Evolutionary conservation across 2,113 vertebrate species (phyloP).

Genomic region (Archocentrus centrarchus): DNA sequence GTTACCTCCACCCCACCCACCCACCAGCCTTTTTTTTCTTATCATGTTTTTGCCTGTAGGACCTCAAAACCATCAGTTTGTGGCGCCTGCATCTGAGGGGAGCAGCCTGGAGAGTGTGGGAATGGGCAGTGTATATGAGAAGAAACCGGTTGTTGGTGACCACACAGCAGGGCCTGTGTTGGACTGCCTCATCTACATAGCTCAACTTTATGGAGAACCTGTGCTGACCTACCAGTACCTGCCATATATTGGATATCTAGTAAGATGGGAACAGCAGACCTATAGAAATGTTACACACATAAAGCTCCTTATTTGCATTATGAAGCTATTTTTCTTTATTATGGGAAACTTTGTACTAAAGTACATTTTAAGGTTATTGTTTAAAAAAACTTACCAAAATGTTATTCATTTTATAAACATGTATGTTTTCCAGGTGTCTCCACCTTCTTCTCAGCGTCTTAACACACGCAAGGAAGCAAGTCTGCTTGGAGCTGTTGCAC

Average conservation of each 20-base stretch:
- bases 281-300: not conserved
- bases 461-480: constrained; percentile 98
- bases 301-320: not conserved
- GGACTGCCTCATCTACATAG: constrained; percentile 92
- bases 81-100: constrained; percentile 77
- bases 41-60: constrained; percentile 76
- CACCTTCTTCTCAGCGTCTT: constrained; percentile 85
- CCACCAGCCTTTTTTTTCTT: too few species aligned
- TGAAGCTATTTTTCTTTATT: not conserved
- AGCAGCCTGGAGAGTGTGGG: constrained; percentile 80
- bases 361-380: not conserved
- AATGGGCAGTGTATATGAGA: constrained; percentile 91
- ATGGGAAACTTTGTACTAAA: not conserved
- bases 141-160: constrained; percentile 90
- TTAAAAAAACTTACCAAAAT: not conserved
- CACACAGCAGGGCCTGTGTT: constrained; percentile 90
- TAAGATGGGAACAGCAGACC: constrained; percentile 62
- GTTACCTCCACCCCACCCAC: too few species aligned
- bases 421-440: constrained; percentile 84
- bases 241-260: constrained; percentile 97
- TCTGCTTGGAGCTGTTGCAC: constrained; percentile 89
- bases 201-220: constrained; percentile 95
- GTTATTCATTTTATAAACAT: not conserved
- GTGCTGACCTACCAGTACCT: constrained; percentile 98
- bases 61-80: constrained; percentile 91